Conservation (phyloP, 2,113 vertebrate species). For the Stercorarius parasiticus region DNA sequence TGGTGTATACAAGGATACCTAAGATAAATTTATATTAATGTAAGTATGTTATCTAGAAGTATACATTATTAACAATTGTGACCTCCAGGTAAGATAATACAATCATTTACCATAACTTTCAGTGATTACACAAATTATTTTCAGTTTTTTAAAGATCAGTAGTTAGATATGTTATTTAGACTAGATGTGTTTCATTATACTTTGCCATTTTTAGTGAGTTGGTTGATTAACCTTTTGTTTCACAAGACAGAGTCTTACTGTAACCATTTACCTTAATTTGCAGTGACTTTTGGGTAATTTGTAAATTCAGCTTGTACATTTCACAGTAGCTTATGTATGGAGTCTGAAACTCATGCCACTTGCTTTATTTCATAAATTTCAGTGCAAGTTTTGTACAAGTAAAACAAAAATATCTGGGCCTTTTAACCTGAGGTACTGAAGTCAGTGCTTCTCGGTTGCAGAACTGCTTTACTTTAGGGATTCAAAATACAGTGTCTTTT, state of each 20-base stretch:
- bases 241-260: neutral
- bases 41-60: neutral
- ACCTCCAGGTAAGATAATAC: neutral
- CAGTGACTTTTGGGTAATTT: neutral
- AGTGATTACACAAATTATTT: neutral
- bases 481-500: neutral
- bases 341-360: neutral
- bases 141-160: neutral
- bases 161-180: neutral
- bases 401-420: neutral
- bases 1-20: neutral
- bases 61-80: neutral
- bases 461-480: neutral
- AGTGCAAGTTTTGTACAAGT: neutral
- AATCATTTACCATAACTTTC: neutral
- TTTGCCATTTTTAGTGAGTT: neutral
- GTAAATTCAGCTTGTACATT: neutral
- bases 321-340: neutral
- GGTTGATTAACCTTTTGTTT: neutral
- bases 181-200: neutral
- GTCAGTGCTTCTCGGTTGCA: neutral
- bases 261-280: neutral
- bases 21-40: neutral
- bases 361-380: neutral
- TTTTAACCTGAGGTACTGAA: neutral